Evolutionary conservation across 2,888 invertebrate genomes (phyloP).

Genomic region (Oscheius sp.): DNA sequence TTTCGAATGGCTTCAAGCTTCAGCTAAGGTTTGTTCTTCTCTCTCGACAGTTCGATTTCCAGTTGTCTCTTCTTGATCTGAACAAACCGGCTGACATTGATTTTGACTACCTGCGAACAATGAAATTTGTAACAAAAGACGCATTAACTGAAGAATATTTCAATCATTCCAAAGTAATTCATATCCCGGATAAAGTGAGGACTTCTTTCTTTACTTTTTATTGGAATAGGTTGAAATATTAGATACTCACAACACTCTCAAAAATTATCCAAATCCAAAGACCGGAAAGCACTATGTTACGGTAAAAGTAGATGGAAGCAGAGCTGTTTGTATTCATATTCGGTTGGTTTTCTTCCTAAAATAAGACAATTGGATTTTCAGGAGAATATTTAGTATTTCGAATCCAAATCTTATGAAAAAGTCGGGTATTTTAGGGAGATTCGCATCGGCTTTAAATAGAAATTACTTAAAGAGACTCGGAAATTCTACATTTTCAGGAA

Average conservation of each 20-base stretch:
- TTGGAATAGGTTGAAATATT: background rate
- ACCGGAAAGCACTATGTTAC: background rate
- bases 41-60: background rate
- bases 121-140: background rate
- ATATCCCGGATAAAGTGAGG: background rate
- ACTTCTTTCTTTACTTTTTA: background rate
- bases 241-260: too few relatives aligned
- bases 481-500: background rate
- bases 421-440: background rate
- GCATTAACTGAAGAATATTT: background rate
- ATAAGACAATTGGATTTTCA: background rate
- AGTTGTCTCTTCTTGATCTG: background rate
- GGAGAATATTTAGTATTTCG: background rate
- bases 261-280: too few relatives aligned
- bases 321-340: background rate
- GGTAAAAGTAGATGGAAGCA: background rate
- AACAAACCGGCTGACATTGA: background rate
- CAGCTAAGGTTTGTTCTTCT: background rate
- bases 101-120: background rate
- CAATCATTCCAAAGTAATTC: background rate
- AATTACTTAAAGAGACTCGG: background rate
- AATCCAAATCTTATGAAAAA: background rate
- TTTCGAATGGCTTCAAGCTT: constrained; percentile 4
- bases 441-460: background rate
- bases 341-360: background rate